Conservation (phyloP, 2,888 invertebrate genomes). For the Clostera curtula region DNA sequence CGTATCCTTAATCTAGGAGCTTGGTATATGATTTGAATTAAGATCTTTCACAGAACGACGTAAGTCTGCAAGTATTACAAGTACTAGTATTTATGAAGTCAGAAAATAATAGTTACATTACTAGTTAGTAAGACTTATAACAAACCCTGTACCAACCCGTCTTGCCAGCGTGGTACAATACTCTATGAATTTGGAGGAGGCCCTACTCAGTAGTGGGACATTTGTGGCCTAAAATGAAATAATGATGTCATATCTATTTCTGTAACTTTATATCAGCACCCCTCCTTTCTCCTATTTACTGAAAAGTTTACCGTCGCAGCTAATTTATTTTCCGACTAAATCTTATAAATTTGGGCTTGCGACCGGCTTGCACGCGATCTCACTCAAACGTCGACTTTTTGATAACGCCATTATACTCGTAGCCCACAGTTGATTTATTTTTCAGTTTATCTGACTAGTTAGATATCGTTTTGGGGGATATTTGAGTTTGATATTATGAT, state of each 20-base stretch:
- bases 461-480: slow-evolving; percentile 8
- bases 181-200: too few species aligned
- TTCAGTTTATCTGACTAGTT: slow-evolving; percentile 27
- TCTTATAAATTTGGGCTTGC: slow-evolving; percentile 64
- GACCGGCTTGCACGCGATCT: slow-evolving; percentile 64
- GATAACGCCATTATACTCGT: slow-evolving; percentile 55
- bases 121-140: too few species aligned
- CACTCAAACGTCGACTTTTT: slow-evolving; percentile 62
- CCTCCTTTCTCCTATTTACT: slow-evolving; percentile 52
- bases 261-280: slow-evolving; percentile 19
- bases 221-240: too few species aligned
- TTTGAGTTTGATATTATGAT: slow-evolving; percentile 8
- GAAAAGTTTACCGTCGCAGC: slow-evolving; percentile 65
- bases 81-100: too few species aligned
- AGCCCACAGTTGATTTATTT: slow-evolving; percentile 39
- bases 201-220: too few species aligned
- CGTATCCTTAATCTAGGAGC: too few species aligned
- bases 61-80: too few species aligned
- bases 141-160: too few species aligned
- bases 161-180: too few species aligned
- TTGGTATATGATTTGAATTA: too few species aligned
- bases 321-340: slow-evolving; percentile 71
- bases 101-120: too few species aligned
- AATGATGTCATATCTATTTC: slow-evolving; percentile 16
- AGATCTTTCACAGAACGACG: too few species aligned